phyloP scores from a whole-genome alignment of 2,888 invertebrate genomes.

The Acronicta psi region DNA sequence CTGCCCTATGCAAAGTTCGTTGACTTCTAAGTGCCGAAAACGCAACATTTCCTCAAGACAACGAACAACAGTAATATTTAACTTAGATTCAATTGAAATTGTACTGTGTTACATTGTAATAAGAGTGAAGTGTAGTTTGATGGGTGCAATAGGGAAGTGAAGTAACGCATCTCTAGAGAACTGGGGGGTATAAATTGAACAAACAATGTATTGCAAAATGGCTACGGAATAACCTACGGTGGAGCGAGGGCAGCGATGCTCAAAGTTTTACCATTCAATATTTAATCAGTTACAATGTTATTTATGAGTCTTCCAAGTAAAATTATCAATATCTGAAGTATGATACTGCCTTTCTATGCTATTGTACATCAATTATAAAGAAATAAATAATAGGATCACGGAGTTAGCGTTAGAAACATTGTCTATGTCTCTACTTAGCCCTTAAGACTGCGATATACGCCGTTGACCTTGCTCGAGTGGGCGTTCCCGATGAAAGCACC shows the following conservation, averaged over 20 bases:
- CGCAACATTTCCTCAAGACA: slow-evolving; percentile 67
- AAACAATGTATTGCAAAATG: slow-evolving; percentile 86
- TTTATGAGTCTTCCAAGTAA: too few relatives aligned
- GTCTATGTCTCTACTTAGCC: too few relatives aligned
- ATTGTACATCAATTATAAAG: too few relatives aligned
- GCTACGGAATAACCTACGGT: slow-evolving; percentile 71
- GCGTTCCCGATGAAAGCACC: too few relatives aligned
- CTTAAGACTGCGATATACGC: too few relatives aligned
- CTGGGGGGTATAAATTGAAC: slow-evolving; percentile 80
- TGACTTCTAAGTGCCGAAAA: slow-evolving; percentile 63
- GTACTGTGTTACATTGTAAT: slow-evolving; percentile 45
- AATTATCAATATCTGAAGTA: neutral
- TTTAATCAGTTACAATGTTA: neutral
- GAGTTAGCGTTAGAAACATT: too few relatives aligned
- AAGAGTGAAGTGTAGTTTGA: slow-evolving; percentile 45
- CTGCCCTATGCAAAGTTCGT: slow-evolving; percentile 60
- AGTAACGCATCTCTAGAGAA: slow-evolving; percentile 72
- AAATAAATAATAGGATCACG: too few relatives aligned
- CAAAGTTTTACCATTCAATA: slow-evolving; percentile 63
- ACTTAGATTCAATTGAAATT: slow-evolving; percentile 39
- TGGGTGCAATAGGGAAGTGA: slow-evolving; percentile 60
- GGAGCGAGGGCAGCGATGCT: slow-evolving; percentile 57
- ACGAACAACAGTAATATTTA: slow-evolving; percentile 48
- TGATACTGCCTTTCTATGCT: too few relatives aligned
- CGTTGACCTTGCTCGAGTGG: too few relatives aligned